Conservation (phyloP, 2,888 invertebrate species). For the Ashinkailepas kermadecensis region DNA sequence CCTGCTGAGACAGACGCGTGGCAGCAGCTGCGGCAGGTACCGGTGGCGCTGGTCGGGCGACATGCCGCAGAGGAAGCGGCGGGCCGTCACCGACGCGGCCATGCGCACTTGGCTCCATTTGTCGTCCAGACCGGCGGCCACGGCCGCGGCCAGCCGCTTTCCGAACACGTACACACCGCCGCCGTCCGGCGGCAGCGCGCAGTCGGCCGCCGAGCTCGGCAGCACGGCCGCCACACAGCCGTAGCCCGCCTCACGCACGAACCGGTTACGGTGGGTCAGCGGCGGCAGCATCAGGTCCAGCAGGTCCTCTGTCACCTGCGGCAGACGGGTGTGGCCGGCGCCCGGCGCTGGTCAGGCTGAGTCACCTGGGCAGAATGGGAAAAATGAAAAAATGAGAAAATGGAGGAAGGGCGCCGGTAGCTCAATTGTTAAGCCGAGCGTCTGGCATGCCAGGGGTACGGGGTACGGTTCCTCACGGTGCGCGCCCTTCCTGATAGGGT, state of each 20-base stretch:
- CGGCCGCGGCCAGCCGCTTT: constrained; percentile 40
- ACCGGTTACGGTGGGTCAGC: constrained; percentile 47
- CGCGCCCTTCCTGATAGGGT: too few relatives aligned
- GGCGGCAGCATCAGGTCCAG: constrained; percentile 45
- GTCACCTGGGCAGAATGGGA: too few relatives aligned
- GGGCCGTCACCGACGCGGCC: constrained; percentile 48
- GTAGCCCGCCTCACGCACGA: constrained; percentile 47
- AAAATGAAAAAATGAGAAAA: too few relatives aligned
- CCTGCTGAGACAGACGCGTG: constrained; percentile 50
- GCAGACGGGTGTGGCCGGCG: background rate
- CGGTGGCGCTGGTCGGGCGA: constrained; percentile 37
- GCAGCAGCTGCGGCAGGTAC: constrained; percentile 46
- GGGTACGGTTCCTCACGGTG: too few relatives aligned
- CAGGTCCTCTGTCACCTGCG: constrained; percentile 39
- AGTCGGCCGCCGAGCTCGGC: constrained; percentile 38
- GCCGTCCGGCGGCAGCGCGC: constrained; percentile 33
- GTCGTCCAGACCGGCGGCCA: constrained; percentile 47
- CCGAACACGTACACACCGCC: constrained; percentile 44
- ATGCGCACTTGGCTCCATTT: constrained; percentile 51
- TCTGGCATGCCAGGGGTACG: too few relatives aligned
- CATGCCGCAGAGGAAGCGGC: constrained; percentile 36
- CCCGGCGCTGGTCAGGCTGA: too few relatives aligned
- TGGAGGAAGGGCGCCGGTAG: too few relatives aligned
- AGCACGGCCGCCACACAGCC: constrained; percentile 22
- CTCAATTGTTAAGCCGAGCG: too few relatives aligned